Conservation (phyloP, 2,113 vertebrate species). For the Corvus moneduloides region DNA sequence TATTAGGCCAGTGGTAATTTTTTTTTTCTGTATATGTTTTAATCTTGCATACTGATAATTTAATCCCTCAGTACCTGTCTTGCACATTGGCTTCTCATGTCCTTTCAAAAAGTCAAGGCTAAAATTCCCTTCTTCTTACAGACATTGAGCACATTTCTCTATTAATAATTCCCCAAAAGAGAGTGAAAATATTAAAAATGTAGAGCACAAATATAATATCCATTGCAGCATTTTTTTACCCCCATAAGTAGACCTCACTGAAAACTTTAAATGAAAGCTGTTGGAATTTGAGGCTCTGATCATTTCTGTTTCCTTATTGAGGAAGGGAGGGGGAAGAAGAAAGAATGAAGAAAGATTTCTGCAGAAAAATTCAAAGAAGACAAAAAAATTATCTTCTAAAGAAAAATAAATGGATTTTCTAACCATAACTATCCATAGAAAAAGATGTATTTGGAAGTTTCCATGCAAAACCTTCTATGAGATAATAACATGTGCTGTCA, state of each 20-base stretch:
- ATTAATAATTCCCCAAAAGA: neutral
- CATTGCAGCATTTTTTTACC: neutral
- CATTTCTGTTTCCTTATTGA: rapidly evolving
- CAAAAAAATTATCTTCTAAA: neutral
- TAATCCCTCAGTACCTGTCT: neutral
- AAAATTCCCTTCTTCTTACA: neutral
- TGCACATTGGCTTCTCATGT: neutral
- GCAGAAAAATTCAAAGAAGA: neutral
- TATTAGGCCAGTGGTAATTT: neutral
- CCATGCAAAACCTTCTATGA: neutral
- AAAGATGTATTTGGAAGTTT: neutral
- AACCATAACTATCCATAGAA: neutral
- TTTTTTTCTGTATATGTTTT: neutral
- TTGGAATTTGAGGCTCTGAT: neutral
- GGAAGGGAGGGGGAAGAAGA: rapidly evolving
- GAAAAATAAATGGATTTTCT: neutral
- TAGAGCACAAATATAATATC: neutral
- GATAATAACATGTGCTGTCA: neutral
- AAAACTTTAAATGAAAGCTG: neutral
- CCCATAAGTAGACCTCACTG: neutral
- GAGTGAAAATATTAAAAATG: neutral
- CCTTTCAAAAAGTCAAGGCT: neutral
- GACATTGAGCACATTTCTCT: neutral
- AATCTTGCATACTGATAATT: neutral
- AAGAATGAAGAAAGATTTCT: neutral